Evolutionary conservation across 1,140 invertebrate species (phyloP).

Genomic region (Campoletis sonorensis): DNA sequence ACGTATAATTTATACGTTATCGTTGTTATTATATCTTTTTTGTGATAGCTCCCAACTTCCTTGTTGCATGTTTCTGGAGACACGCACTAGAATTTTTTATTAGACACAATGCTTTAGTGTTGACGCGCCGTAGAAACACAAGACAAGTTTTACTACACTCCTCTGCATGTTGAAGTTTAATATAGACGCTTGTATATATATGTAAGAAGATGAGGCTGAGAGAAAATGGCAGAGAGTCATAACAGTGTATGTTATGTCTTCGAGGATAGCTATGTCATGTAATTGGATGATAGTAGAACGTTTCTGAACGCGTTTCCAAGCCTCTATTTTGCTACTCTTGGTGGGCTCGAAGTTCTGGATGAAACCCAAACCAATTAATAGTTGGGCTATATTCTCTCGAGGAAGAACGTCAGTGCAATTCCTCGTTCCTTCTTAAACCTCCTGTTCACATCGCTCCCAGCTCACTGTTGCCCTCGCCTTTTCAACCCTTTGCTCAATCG

Average conservation of each 20-base stretch:
- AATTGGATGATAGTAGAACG: constrained; percentile 38
- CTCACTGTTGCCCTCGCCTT: background rate
- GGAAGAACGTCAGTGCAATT: constrained; percentile 22
- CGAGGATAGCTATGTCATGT: constrained; percentile 34
- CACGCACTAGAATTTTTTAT: background rate
- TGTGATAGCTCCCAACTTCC: background rate
- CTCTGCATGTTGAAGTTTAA: constrained; percentile 8
- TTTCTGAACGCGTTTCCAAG: constrained; percentile 13
- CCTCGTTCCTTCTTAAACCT: constrained; percentile 2
- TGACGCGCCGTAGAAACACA: background rate
- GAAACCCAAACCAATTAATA: constrained; percentile 47
- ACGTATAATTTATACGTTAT: no score
- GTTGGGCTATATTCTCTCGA: constrained; percentile 31
- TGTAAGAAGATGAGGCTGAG: background rate
- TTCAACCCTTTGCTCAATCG: constrained; percentile 13
- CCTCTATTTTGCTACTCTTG: constrained; percentile 1
- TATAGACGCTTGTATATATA: background rate
- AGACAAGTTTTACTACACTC: constrained; percentile 35
- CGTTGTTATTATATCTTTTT: no score
- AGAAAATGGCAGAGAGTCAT: constrained; percentile 17
- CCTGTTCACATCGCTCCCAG: background rate
- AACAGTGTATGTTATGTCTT: constrained; percentile 38
- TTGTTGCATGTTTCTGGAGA: background rate
- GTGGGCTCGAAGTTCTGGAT: constrained; percentile 39
- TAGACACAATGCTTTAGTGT: constrained; percentile 3